Percentiles rank a stretch among this genome's conserved stretches.
These are phyloP conservation scores for Lasioglossum malachurum DNA, from an alignment of 2,888 invertebrate genomes.

Conservation along the genomic window DNA sequence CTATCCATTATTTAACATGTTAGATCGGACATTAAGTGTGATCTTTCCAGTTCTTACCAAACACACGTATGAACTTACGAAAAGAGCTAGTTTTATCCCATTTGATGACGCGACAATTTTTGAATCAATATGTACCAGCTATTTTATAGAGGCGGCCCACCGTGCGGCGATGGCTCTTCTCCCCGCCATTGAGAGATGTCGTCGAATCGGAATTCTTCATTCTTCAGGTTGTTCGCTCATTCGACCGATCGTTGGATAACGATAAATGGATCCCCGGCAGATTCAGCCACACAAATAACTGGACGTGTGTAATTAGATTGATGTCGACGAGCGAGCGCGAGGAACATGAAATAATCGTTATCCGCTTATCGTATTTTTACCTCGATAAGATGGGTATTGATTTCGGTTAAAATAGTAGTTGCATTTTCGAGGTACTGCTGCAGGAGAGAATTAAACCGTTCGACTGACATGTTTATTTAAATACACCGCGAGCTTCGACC, in stretches of 20 bases:
- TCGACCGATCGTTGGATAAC: constrained; percentile 3
- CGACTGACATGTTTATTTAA: background rate
- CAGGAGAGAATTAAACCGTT: background rate
- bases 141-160: too few relatives aligned
- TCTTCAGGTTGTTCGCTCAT: constrained; percentile 11
- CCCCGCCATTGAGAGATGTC: background rate
- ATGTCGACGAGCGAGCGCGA: constrained; percentile 35
- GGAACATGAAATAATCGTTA: constrained; percentile 52
- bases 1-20: too few relatives aligned
- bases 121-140: too few relatives aligned
- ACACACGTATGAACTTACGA: too few relatives aligned
- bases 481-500: background rate
- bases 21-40: too few relatives aligned
- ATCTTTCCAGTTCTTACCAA: too few relatives aligned
- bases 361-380: constrained; percentile 48
- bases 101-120: too few relatives aligned
- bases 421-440: background rate
- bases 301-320: constrained; percentile 54
- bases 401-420: constrained; percentile 37
- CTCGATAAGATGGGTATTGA: constrained; percentile 40
- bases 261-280: constrained; percentile 25
- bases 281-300: constrained; percentile 25
- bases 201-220: constrained; percentile 20
- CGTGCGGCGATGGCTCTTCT: background rate
- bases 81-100: too few relatives aligned